Evolutionary conservation across 1,140 invertebrate genomes (phyloP).

Genomic region (Aricia agestis): DNA sequence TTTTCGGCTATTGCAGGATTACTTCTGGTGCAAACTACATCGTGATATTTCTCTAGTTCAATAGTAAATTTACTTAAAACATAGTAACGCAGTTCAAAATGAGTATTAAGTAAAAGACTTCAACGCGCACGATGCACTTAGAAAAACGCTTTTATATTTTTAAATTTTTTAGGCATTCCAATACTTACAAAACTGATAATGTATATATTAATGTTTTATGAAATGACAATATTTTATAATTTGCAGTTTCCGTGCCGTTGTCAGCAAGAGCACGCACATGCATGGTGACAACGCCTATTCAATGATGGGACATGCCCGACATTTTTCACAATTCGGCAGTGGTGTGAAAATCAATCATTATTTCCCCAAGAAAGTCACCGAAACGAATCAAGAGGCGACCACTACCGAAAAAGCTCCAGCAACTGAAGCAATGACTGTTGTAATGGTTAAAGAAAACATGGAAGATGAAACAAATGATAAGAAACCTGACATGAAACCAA

Average conservation of each 20-base stretch:
- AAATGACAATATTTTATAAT: not conserved
- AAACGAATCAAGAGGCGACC: slow-evolving; percentile 28
- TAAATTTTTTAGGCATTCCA: too few species aligned
- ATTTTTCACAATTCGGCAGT: slow-evolving; percentile 50
- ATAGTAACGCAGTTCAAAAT: too few species aligned
- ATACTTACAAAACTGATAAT: too few species aligned
- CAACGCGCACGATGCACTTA: too few species aligned
- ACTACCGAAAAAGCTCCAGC: slow-evolving; percentile 34
- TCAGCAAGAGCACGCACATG: slow-evolving; percentile 56
- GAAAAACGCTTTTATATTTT: too few species aligned
- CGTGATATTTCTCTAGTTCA: too few species aligned
- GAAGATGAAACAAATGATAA: slow-evolving; percentile 19
- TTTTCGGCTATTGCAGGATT: too few species aligned
- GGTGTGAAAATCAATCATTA: slow-evolving; percentile 61
- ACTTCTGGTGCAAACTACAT: too few species aligned
- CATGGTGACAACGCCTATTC: slow-evolving; percentile 60
- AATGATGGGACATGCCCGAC: slow-evolving; percentile 48
- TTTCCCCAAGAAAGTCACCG: slow-evolving; percentile 48
- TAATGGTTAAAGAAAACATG: slow-evolving; percentile 16
- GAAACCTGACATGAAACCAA: slow-evolving; percentile 18
- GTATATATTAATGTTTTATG: too few species aligned
- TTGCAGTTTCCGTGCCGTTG: slow-evolving; percentile 64
- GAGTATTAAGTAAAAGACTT: too few species aligned
- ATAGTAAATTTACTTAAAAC: too few species aligned
- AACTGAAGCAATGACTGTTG: slow-evolving; percentile 26